Conservation (phyloP, 2,797 vertebrate genomes). For the Sebastes diploproa region DNA sequence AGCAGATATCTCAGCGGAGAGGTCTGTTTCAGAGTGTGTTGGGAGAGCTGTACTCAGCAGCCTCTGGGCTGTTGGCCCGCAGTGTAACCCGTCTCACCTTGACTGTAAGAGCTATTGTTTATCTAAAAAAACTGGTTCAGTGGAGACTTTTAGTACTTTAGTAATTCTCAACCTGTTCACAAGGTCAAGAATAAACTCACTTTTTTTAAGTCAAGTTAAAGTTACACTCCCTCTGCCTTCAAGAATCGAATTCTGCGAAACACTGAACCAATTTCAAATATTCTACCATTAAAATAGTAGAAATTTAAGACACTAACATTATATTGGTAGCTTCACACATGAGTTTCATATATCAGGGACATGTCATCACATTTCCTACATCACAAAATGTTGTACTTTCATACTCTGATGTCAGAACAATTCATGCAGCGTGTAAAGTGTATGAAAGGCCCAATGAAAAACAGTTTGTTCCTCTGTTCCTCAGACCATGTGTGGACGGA, state of each 20-base stretch:
- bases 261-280: neutral
- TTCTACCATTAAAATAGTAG: neutral
- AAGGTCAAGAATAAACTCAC: neutral
- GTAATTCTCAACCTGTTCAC: neutral
- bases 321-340: neutral
- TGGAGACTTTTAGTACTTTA: neutral
- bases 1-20: neutral
- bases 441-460: neutral
- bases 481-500: slow-evolving; percentile 95
- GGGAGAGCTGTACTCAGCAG: neutral
- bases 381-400: neutral
- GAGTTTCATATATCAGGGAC: neutral
- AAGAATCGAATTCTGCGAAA: neutral
- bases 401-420: neutral
- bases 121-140: too few relatives aligned
- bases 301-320: neutral
- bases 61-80: neutral
- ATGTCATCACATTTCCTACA: neutral
- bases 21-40: neutral
- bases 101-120: too few relatives aligned
- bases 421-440: neutral
- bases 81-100: too few relatives aligned
- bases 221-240: neutral
- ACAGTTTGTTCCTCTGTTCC: neutral
- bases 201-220: too few relatives aligned